Percentiles rank a stretch among this genome's conserved stretches.
Conservation (phyloP, 2,888 invertebrate species). For the Pseudoips prasinana region DNA sequence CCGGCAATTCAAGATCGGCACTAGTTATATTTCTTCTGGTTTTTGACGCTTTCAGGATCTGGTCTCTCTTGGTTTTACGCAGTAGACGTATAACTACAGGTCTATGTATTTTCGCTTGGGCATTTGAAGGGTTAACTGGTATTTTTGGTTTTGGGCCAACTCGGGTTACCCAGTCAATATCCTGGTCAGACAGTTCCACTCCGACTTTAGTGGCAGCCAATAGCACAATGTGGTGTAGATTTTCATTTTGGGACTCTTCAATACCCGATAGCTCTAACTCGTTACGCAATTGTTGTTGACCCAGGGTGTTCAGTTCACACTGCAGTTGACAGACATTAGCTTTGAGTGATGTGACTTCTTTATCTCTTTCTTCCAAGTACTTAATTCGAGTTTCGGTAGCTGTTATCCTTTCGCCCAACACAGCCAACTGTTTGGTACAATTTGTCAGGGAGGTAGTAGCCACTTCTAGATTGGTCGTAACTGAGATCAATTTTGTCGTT, state of each 20-base stretch:
- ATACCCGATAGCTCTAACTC: neutral
- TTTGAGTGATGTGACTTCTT: neutral
- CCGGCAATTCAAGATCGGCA: neutral
- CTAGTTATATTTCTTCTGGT: neutral
- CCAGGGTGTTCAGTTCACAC: neutral
- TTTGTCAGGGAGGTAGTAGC: neutral
- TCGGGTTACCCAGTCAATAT: slow-evolving; percentile 1
- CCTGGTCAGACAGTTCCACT: neutral
- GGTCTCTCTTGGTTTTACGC: neutral
- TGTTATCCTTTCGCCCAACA: neutral
- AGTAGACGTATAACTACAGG: neutral
- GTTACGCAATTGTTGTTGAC: neutral
- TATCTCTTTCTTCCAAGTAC: neutral
- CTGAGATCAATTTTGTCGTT: neutral
- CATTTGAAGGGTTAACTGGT: neutral
- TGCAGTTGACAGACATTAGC: neutral
- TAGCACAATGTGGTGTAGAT: neutral
- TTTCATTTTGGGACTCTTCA: neutral
- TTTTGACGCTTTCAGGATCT: neutral
- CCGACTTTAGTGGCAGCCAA: neutral
- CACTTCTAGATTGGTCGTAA: neutral
- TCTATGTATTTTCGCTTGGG: neutral
- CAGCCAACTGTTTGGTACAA: neutral
- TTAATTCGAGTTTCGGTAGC: neutral
- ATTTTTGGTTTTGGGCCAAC: neutral